phyloP scores from a whole-genome alignment of 92 coral and sea anemone genomes.

The Heteractis magnifica region DNA sequence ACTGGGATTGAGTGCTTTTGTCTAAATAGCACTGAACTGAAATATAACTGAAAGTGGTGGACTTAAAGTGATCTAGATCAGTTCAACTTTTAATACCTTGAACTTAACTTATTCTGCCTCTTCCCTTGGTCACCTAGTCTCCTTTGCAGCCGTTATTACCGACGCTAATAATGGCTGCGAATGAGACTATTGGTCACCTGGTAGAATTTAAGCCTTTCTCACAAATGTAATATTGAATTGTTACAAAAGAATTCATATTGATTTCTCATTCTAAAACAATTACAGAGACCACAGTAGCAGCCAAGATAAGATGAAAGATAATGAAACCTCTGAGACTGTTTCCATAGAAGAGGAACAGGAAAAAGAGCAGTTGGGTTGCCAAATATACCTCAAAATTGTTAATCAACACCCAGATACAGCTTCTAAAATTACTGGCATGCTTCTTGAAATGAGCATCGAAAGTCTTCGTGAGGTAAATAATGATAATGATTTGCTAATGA shows the following conservation, averaged over 20 bases:
- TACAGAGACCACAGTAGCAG: neutral
- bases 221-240: no score
- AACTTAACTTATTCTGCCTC: no score
- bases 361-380: constrained; percentile 59
- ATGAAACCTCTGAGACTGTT: neutral
- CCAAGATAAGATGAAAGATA: neutral
- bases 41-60: no score
- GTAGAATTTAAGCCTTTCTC: no score
- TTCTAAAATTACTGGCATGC: constrained; percentile 89
- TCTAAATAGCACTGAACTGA: no score
- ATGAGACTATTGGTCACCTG: no score
- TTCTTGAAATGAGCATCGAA: constrained; percentile 57
- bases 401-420: constrained; percentile 56
- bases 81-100: no score
- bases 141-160: no score
- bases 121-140: no score
- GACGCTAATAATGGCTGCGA: no score
- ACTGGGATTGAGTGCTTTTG: no score
- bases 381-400: constrained; percentile 52
- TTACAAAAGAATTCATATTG: neutral
- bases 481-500: constrained; percentile 52
- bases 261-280: neutral
- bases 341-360: constrained; percentile 16
- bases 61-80: no score
- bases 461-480: constrained; percentile 31